A percentile compares a stretch with the other conserved stretches of the same genome.
phyloP scores from a whole-genome alignment of 2,113 vertebrate genomes.

The Panthera leo region DNA sequence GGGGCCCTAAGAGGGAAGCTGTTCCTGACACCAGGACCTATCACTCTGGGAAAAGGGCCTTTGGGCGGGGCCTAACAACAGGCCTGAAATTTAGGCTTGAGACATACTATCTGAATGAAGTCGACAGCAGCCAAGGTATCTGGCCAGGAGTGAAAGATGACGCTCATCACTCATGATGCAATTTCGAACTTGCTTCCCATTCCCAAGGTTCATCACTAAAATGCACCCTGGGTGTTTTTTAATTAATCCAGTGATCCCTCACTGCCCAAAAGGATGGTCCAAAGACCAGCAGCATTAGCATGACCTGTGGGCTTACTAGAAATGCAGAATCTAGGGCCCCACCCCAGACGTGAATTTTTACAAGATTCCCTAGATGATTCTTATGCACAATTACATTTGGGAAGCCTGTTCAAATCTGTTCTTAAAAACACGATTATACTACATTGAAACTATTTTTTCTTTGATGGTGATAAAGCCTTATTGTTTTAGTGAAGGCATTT shows the following conservation, averaged over 20 bases:
- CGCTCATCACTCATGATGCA: background rate
- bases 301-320: background rate
- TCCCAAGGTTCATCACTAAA: background rate
- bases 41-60: background rate
- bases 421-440: background rate
- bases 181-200: background rate
- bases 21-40: background rate
- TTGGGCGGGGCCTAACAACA: background rate
- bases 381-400: background rate
- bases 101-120: background rate
- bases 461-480: background rate
- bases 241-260: background rate
- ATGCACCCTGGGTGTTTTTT: background rate
- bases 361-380: background rate
- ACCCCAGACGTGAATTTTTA: background rate
- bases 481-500: background rate
- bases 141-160: background rate
- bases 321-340: background rate
- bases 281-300: background rate
- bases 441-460: background rate
- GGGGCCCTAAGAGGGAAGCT: background rate
- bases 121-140: background rate
- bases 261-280: background rate
- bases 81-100: background rate
- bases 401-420: background rate